These are phyloP conservation scores for Neodiprion virginianus DNA, from an alignment of 1,140 invertebrate genomes.

Conservation along the genomic window DNA sequence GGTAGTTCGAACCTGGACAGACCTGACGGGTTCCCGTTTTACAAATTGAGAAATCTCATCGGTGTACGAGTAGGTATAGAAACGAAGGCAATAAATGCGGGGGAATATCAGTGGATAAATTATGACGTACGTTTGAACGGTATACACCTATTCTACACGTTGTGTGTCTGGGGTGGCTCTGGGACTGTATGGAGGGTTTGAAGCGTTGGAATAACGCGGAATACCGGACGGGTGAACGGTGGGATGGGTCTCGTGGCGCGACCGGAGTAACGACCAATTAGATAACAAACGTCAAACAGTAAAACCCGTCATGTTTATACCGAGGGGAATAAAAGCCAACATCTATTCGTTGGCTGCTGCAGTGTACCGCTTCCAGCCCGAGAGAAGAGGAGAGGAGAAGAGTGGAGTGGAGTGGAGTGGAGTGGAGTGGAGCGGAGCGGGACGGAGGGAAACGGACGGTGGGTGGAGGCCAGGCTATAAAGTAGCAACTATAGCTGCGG, in stretches of 20 bases:
- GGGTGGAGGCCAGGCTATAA: background rate
- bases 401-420: background rate
- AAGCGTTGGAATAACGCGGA: constrained; percentile 35
- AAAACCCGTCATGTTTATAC: constrained; percentile 55
- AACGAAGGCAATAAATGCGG: background rate
- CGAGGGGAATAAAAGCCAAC: constrained; percentile 45
- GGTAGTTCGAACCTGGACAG: too few species aligned
- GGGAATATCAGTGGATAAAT: background rate
- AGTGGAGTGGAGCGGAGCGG: constrained; percentile 18
- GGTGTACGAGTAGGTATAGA: background rate
- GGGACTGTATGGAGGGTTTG: constrained; percentile 20
- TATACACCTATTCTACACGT: too few species aligned
- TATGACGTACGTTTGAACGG: background rate
- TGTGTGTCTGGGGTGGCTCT: background rate
- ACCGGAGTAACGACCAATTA: constrained; percentile 53
- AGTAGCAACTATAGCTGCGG: background rate
- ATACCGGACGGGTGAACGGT: constrained; percentile 27
- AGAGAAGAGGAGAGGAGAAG: constrained; percentile 8
- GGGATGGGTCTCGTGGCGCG: constrained; percentile 39
- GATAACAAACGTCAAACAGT: constrained; percentile 58
- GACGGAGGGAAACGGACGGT: constrained; percentile 10
- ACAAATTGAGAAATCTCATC: background rate
- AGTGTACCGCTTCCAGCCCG: constrained; percentile 30
- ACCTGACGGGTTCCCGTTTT: too few species aligned
- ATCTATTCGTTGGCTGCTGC: constrained; percentile 37